Evolutionary conservation across 35 echinoderm and acorn worm genomes (phyloP).

Genomic region (Anneissia japonica): DNA sequence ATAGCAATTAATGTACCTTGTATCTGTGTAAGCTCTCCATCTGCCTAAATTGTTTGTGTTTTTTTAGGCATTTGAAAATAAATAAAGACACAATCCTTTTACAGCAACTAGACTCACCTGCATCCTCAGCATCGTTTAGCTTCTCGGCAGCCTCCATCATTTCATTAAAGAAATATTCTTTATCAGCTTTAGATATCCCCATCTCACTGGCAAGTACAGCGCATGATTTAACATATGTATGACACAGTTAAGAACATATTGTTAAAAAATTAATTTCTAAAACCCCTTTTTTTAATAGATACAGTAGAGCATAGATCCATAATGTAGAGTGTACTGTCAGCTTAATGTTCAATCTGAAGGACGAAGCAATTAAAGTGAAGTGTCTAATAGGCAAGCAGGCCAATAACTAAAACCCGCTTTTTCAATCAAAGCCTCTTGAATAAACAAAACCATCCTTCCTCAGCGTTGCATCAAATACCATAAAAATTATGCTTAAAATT

Average conservation of each 20-base stretch:
- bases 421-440: too few species aligned
- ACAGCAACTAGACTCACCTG: neutral
- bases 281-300: too few species aligned
- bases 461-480: too few species aligned
- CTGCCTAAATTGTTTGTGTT: conserved; percentile 9
- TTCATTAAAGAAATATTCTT: conserved; percentile 46
- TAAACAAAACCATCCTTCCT: too few species aligned
- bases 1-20: neutral
- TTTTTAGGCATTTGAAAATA: neutral
- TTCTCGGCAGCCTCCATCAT: conserved; percentile 14
- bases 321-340: too few species aligned
- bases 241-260: conserved; percentile 19
- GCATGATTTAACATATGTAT: conserved; percentile 74
- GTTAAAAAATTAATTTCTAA: too few species aligned
- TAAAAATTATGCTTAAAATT: too few species aligned
- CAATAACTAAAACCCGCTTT: too few species aligned
- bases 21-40: neutral
- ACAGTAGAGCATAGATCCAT: too few species aligned
- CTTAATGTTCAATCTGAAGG: too few species aligned
- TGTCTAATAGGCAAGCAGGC: too few species aligned
- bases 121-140: neutral
- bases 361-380: too few species aligned
- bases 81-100: neutral
- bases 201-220: conserved; percentile 57
- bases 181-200: conserved; percentile 29